These are phyloP conservation scores for Lypha dubia DNA, from an alignment of 2,888 invertebrate species.

Conservation along the genomic window DNA sequence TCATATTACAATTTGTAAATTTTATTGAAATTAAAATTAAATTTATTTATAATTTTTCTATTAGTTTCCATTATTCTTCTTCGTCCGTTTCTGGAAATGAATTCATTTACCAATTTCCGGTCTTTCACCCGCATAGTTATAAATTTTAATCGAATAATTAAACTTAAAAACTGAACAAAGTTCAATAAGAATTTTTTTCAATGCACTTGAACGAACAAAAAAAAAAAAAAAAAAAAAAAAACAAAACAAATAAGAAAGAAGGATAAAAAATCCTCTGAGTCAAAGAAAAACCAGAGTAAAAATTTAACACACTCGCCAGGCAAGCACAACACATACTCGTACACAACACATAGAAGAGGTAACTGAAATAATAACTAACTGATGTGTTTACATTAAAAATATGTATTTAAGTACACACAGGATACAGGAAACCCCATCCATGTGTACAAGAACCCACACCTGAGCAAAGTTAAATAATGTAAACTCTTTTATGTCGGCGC, in stretches of 20 bases:
- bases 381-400: slow-evolving; percentile 47
- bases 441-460: slow-evolving; percentile 10
- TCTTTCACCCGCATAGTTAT: slow-evolving; percentile 37
- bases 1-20: background rate
- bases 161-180: slow-evolving; percentile 26
- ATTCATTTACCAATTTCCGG: slow-evolving; percentile 48
- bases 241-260: background rate
- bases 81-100: background rate
- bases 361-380: slow-evolving; percentile 36
- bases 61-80: background rate
- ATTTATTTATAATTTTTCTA: no score
- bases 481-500: slow-evolving; percentile 9
- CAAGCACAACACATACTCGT: slow-evolving; percentile 1
- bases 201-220: slow-evolving; percentile 8
- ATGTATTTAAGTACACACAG: slow-evolving; percentile 38
- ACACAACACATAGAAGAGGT: background rate
- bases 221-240: slow-evolving; percentile 4
- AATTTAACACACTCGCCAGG: slow-evolving; percentile 6
- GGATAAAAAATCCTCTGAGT: slow-evolving; percentile 11
- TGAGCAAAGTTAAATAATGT: background rate
- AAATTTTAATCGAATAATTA: slow-evolving; percentile 57
- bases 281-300: slow-evolving; percentile 53
- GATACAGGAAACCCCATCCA: slow-evolving; percentile 40
- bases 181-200: slow-evolving; percentile 31
- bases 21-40: background rate